These are phyloP conservation scores for Mormyrops attenuatus DNA, from an alignment of 2,797 vertebrate genomes.

Conservation along the genomic window DNA sequence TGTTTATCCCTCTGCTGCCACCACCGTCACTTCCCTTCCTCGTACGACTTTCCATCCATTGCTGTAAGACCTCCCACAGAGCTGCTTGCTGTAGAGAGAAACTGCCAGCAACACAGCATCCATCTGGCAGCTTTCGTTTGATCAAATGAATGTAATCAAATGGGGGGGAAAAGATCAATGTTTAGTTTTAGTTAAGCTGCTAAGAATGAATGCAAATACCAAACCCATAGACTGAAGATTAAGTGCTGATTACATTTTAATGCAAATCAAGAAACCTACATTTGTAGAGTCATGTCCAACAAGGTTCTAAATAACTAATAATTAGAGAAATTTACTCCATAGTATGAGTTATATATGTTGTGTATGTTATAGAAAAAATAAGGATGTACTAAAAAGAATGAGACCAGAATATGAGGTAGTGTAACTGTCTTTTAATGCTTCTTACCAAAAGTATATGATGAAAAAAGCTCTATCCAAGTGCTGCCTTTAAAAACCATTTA, in stretches of 20 bases:
- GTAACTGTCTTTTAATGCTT: neutral
- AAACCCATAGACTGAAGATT: neutral
- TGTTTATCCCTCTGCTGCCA: conserved; percentile 2
- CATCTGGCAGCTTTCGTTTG: neutral
- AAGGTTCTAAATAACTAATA: neutral
- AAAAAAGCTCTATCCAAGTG: neutral
- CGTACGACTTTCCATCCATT: neutral
- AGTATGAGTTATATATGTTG: neutral
- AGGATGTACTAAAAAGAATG: neutral
- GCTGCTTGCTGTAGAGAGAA: neutral
- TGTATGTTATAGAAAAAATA: neutral
- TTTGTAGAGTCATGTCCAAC: neutral
- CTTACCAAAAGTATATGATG: neutral
- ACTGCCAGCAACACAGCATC: neutral
- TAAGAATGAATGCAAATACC: neutral
- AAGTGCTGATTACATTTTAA: neutral
- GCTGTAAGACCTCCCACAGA: neutral
- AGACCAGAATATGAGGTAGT: neutral
- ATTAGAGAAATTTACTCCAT: neutral
- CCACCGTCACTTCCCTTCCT: neutral
- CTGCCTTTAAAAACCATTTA: neutral
- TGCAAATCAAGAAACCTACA: neutral
- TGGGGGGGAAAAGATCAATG: neutral
- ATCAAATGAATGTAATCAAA: neutral
- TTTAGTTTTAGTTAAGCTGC: neutral